Conservation (phyloP, 1,140 invertebrate genomes). For the Bicyclus anynana region DNA sequence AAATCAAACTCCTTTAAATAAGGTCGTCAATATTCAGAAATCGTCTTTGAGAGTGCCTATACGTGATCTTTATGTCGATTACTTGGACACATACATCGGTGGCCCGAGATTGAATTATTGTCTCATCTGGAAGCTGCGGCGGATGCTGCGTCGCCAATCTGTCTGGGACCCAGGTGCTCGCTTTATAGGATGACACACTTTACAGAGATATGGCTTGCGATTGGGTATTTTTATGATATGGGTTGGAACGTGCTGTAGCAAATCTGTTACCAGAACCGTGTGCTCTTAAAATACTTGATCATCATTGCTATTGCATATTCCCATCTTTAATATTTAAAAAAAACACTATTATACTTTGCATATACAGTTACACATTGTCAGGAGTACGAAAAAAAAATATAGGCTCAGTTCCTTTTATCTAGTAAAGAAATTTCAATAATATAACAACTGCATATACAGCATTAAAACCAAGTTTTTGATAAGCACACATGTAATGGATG, state of each 20-base stretch:
- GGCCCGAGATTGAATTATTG: slow-evolving; percentile 48
- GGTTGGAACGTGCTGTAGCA: background rate
- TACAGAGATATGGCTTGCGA: slow-evolving; percentile 25
- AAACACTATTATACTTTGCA: no score
- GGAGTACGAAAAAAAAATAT: no score
- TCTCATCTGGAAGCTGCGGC: slow-evolving; percentile 38
- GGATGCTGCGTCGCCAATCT: slow-evolving; percentile 34
- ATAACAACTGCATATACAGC: no score
- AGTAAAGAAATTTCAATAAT: no score
- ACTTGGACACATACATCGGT: slow-evolving; percentile 9
- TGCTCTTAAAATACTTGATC: background rate
- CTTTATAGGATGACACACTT: slow-evolving; percentile 28
- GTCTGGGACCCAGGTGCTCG: slow-evolving; percentile 36
- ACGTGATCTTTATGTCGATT: slow-evolving; percentile 8
- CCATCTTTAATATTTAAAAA: no score
- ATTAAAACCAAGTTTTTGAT: no score
- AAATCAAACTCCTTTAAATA: background rate
- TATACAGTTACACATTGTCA: no score
- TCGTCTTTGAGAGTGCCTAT: slow-evolving; percentile 1
- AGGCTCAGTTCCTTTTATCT: no score
- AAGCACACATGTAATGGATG: no score
- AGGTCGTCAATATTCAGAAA: slow-evolving; percentile 6
- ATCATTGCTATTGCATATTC: no score
- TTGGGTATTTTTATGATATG: background rate
- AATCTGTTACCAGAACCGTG: background rate